Conservation (phyloP, 2,888 invertebrate genomes). For the Spisula subtruncata region DNA sequence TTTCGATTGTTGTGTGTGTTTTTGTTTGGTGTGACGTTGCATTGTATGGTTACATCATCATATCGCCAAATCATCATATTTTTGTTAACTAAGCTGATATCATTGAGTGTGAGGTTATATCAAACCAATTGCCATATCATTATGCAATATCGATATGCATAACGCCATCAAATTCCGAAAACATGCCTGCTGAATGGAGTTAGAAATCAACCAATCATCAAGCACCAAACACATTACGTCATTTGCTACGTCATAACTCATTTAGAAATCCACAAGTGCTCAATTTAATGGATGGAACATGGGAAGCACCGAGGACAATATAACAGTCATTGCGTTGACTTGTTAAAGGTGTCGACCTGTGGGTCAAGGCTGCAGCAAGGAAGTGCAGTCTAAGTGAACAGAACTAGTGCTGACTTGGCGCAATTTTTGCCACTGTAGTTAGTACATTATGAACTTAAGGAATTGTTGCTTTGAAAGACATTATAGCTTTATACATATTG, state of each 20-base stretch:
- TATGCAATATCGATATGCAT: slow-evolving; percentile 60
- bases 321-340: slow-evolving; percentile 18
- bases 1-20: slow-evolving; percentile 49
- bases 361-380: background rate
- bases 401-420: slow-evolving; percentile 54
- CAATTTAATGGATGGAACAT: slow-evolving; percentile 57
- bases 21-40: slow-evolving; percentile 37
- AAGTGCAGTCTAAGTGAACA: slow-evolving; percentile 10
- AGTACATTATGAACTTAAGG: slow-evolving; percentile 48
- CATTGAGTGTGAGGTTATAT: slow-evolving; percentile 49
- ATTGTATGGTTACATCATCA: slow-evolving; percentile 34
- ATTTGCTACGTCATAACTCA: slow-evolving; percentile 54
- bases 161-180: slow-evolving; percentile 45
- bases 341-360: slow-evolving; percentile 19
- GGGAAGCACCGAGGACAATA: slow-evolving; percentile 26
- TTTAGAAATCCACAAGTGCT: slow-evolving; percentile 68
- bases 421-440: slow-evolving; percentile 54
- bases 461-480: slow-evolving; percentile 51
- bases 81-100: slow-evolving; percentile 31
- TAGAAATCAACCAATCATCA: slow-evolving; percentile 44
- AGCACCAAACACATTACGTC: slow-evolving; percentile 36
- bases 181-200: slow-evolving; percentile 45
- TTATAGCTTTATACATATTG: slow-evolving; percentile 66
- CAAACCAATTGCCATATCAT: slow-evolving; percentile 58
- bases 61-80: slow-evolving; percentile 37